A percentile compares a stretch with the other conserved stretches of the same genome.
Conservation (phyloP, 2,888 invertebrate species). For the Hofmannophila pseudospretella region DNA sequence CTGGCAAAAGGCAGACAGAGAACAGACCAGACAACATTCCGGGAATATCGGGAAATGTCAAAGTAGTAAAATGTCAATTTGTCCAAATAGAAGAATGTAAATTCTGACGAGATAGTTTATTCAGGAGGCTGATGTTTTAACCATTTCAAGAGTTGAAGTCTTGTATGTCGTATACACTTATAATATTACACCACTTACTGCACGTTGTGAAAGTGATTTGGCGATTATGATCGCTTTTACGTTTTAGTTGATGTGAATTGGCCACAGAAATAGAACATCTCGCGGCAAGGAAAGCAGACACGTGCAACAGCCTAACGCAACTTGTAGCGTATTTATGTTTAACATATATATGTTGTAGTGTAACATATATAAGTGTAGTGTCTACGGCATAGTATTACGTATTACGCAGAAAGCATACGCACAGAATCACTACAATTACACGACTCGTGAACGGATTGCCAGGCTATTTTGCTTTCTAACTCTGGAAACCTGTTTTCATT, state of each 20-base stretch:
- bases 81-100: no score
- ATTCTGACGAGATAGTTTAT: no score
- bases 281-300: conserved; percentile 30
- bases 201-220: conserved; percentile 14
- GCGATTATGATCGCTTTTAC: conserved; percentile 9
- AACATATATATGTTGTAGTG: no score
- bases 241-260: conserved; percentile 19
- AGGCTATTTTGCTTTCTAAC: conserved; percentile 18
- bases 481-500: conserved; percentile 6
- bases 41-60: no score
- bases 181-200: no score
- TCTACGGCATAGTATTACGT: conserved; percentile 6
- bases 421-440: conserved; percentile 23
- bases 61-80: no score
- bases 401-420: conserved; percentile 16
- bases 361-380: no score
- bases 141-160: no score
- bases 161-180: no score
- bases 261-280: conserved; percentile 33
- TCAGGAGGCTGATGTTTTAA: no score
- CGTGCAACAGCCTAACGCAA: conserved; percentile 23
- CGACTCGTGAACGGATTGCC: conserved; percentile 5
- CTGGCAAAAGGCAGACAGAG: no score
- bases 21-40: no score
- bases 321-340: neutral